These are phyloP conservation scores for Prionace glauca DNA, from an alignment of 2,797 vertebrate species.

Conservation along the genomic window DNA sequence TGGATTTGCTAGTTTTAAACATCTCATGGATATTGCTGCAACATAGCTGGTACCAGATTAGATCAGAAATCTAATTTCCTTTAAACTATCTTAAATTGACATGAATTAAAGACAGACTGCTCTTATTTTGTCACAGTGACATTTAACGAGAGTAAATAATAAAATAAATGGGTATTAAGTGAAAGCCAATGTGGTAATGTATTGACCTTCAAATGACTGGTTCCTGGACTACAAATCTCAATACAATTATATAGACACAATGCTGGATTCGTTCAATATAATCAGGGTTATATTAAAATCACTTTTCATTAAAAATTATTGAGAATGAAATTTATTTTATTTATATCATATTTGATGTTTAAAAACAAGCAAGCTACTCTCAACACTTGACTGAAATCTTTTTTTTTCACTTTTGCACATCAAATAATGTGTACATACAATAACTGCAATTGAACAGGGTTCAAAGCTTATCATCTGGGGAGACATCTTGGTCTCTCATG, in stretches of 20 bases:
- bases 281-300: background rate
- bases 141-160: background rate
- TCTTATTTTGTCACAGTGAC: background rate
- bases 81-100: background rate
- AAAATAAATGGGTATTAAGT: background rate
- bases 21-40: background rate
- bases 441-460: background rate
- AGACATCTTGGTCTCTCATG: too few relatives aligned
- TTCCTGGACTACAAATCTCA: background rate
- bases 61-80: background rate
- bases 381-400: background rate
- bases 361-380: background rate
- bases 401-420: background rate
- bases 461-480: background rate
- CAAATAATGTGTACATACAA: background rate
- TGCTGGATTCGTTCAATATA: background rate
- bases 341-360: background rate
- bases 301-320: background rate
- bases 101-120: background rate
- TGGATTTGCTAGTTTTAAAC: background rate
- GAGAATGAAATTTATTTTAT: background rate
- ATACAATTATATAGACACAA: background rate
- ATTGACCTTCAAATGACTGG: background rate
- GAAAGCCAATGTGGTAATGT: background rate
- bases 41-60: background rate